Base-by-base conservation (phyloP, 92 coral and sea anemone species). In the Chrysogorgia sp. region DNA sequence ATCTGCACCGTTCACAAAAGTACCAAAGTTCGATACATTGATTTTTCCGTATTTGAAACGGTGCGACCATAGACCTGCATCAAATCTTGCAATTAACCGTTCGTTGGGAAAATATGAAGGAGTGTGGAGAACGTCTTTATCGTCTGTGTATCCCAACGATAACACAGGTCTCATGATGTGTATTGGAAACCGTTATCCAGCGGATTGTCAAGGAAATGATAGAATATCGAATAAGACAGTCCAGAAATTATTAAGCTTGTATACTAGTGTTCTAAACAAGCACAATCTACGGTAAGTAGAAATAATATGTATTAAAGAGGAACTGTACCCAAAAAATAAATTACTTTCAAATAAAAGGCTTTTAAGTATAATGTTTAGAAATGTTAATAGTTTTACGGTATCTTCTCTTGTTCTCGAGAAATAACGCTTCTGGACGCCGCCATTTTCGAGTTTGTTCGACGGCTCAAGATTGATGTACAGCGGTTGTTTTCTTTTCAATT, bases 121-220 rank as follows among this genome's bases (percentile, higher is more conserved):
- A 0, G 64, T 71, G 0, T 71, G 78, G 78, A 71, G 35, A 49
- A 71, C 78, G n/a, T 21, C n/a, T 3, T 71, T 71, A 31, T 71
- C 78, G 26, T 50, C 78, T 29, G 78, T 71, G 78, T 71, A 52
- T 55, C 78, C 78, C 19, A 58, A 19, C 26, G 78, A 71, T 71
- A 52, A 10, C n/a, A 71, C 78, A 25, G 78, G 78, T 19, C 50
- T 52, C 40, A 50, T 71, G 78, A 52, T 50, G 78, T 71, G 78
- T 34, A 71, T 71, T 40, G 78, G 78, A 10, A 71, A 71, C 25
- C 78, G 78, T 33, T 71, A 71, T 28, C 78, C 78, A 0, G 47
- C 7, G 19, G 78, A 71, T 53, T 71, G 78, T 52, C 28, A 71
- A 23, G 78, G 78, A 7, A 71, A 71, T 22, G 31, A 20, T 23